A percentile compares a stretch with the other conserved stretches of the same genome.
Evolutionary conservation across 2,888 invertebrate species (phyloP).

Genomic region (Xestia rhomboidea): DNA sequence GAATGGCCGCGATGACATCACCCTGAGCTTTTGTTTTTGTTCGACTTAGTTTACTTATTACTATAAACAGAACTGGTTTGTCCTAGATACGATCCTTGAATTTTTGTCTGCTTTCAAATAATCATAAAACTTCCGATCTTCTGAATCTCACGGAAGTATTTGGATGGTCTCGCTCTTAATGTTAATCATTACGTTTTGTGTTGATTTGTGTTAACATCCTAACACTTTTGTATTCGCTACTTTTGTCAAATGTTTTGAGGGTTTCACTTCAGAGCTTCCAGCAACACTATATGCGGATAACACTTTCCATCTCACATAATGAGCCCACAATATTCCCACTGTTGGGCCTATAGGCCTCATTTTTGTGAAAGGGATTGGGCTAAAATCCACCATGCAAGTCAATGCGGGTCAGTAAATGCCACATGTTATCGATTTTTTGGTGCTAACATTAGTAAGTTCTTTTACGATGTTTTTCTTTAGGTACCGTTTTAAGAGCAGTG

Average conservation of each 20-base stretch:
- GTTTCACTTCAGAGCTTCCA: background rate
- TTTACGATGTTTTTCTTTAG: background rate
- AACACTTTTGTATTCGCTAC: background rate
- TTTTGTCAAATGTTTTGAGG: background rate
- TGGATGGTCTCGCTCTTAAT: constrained; percentile 13
- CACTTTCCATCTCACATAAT: background rate
- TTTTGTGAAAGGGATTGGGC: background rate
- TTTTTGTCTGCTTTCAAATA: constrained; percentile 28
- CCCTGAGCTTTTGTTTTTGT: constrained; percentile 47
- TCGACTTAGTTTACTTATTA: constrained; percentile 20
- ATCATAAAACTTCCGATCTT: constrained; percentile 14
- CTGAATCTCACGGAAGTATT: background rate
- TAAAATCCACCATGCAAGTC: background rate
- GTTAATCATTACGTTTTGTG: background rate
- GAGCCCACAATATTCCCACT: background rate
- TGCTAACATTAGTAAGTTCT: background rate
- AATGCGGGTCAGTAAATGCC: background rate
- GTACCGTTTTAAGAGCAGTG: background rate
- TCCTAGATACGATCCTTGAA: constrained; percentile 31
- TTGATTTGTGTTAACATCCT: background rate
- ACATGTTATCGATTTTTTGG: no score
- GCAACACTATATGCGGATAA: background rate
- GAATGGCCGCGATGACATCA: constrained; percentile 49
- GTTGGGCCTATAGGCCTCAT: background rate
- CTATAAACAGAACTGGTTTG: constrained; percentile 53